Evolutionary conservation across 2,113 vertebrate genomes (phyloP).

Genomic region (Tyrannus savana): DNA sequence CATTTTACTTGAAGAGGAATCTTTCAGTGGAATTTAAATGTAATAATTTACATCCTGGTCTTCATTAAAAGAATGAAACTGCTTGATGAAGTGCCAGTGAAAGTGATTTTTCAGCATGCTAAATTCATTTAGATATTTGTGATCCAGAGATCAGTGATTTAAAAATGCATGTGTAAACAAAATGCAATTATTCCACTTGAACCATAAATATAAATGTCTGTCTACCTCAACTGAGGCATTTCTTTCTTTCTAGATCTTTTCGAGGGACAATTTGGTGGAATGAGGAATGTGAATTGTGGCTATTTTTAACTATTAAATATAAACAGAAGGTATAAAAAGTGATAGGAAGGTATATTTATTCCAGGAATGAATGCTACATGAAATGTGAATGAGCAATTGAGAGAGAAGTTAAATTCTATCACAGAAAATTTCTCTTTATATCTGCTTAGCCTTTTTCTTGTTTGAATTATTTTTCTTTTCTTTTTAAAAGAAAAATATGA

Average conservation of each 20-base stretch:
- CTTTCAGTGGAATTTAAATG: neutral
- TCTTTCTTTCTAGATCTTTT: neutral
- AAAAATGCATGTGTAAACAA: neutral
- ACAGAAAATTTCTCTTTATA: neutral
- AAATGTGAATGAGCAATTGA: neutral
- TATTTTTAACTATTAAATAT: neutral
- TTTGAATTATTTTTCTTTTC: neutral
- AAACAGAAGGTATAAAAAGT: neutral
- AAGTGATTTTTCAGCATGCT: neutral
- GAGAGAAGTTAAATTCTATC: neutral
- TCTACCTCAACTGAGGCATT: fast-evolving
- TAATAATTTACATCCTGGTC: neutral
- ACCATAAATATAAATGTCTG: neutral
- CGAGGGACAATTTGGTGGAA: neutral
- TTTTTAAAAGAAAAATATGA: neutral
- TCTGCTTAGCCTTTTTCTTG: neutral
- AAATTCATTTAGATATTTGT: neutral
- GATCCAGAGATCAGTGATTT: neutral
- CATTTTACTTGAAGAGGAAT: neutral
- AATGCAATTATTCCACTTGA: neutral
- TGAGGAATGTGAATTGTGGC: neutral
- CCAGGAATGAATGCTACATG: neutral
- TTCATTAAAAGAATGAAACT: neutral
- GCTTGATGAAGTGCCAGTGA: neutral
- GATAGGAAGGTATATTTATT: neutral